Evolutionary conservation across 2,797 vertebrate species (phyloP).

Genomic region (Ctenopoma kingsleyae): DNA sequence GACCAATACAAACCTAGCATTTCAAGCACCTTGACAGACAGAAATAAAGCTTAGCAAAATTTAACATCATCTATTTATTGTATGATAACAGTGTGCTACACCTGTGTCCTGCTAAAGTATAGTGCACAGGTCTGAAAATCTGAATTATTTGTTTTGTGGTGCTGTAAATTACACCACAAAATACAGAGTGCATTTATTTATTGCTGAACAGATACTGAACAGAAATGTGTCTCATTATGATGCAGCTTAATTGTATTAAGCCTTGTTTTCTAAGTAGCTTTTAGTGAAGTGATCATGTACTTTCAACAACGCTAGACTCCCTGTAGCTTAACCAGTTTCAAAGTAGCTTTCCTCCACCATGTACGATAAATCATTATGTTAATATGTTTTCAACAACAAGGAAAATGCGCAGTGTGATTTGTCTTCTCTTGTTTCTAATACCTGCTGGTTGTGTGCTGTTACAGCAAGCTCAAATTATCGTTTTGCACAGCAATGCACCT

Average conservation of each 20-base stretch:
- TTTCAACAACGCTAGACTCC: not conserved
- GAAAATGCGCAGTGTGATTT: not conserved
- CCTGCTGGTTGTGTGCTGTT: not conserved
- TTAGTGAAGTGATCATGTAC: not conserved
- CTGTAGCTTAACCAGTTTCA: not conserved
- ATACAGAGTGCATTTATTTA: not conserved
- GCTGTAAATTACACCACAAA: not conserved
- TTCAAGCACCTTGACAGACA: not conserved
- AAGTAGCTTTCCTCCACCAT: not conserved
- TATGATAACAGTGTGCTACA: not conserved
- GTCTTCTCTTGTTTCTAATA: not conserved
- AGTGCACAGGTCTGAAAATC: not conserved
- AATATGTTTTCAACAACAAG: not conserved
- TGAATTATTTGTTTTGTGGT: too few species aligned
- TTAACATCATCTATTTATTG: not conserved
- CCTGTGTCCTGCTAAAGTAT: not conserved
- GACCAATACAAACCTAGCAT: not conserved
- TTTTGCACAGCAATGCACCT: not conserved
- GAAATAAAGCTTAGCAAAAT: not conserved
- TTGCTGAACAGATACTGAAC: not conserved
- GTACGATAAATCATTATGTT: not conserved
- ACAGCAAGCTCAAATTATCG: not conserved
- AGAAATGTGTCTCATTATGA: not conserved
- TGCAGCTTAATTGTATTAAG: not conserved
- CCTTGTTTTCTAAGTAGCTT: not conserved